Evolutionary conservation across 2,797 vertebrate species (phyloP).

Genomic region (Hemibagrus guttatus): DNA sequence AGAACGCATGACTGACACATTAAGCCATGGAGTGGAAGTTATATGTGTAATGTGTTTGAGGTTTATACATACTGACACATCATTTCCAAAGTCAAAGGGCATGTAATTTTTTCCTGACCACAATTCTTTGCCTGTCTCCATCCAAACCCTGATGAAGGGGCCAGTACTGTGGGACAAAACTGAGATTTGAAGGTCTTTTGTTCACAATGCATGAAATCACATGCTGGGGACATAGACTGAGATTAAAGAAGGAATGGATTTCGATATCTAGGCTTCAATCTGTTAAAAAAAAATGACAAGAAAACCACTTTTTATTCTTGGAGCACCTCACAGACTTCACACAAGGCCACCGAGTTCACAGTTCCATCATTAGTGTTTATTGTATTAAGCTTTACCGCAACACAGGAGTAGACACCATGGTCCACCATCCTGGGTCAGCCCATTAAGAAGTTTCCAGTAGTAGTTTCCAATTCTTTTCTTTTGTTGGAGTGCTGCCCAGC

Average conservation of each 20-base stretch:
- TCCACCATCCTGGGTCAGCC: constrained; percentile 15
- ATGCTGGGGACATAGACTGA: constrained; percentile 57
- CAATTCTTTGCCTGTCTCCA: constrained; percentile 58
- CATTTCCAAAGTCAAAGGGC: constrained; percentile 45
- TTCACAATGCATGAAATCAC: constrained; percentile 45
- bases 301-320: not conserved
- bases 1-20: constrained; percentile 51
- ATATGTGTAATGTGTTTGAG: constrained; percentile 42
- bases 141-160: constrained; percentile 66
- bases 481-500: constrained; percentile 34
- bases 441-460: constrained; percentile 51
- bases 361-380: constrained; percentile 39
- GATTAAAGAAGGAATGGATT: constrained; percentile 68
- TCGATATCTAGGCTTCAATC: not conserved
- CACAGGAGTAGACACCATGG: constrained; percentile 47
- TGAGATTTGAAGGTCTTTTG: constrained; percentile 44
- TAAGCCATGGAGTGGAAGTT: constrained; percentile 45
- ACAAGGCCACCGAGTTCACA: constrained; percentile 48
- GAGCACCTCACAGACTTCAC: not conserved
- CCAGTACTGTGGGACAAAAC: constrained; percentile 39
- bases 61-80: constrained; percentile 51
- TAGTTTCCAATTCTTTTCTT: constrained; percentile 51
- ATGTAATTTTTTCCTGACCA: constrained; percentile 68
- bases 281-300: not conserved
- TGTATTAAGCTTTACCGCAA: constrained; percentile 59